Base-by-base conservation (phyloP, 2,888 invertebrate genomes). In the Cataglyphis albicans region DNA sequence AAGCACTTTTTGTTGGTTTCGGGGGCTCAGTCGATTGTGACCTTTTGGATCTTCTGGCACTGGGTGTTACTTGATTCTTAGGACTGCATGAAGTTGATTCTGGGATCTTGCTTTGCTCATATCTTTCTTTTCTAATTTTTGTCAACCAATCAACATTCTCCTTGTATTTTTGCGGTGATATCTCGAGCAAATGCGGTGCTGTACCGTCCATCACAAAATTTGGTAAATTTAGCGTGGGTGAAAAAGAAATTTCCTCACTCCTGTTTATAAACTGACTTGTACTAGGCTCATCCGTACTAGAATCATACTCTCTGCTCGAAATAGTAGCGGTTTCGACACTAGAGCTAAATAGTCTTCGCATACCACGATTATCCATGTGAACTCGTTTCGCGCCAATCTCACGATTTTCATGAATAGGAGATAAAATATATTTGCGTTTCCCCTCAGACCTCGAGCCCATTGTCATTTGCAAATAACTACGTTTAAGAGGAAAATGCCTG, bases 141-240 rank as follows among this genome's bases (percentile, higher is more conserved):
- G 96, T 97, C 67, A 98, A 93, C 98, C 98, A 98, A 93, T 98
- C 96, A 0, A 96, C 95, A 86, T 96, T 96, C 72, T 96, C 96
- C 85, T 96, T 96, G 44, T 95, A 95, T 84, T 96, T 96, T 44
- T 96, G 96, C 0, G 97, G 97, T 0, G 97, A 97, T 95, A 96
- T 96, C 70, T 96, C 95, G 57, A 96, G 95, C 74, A 97, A 93
- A 93, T 98, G 98, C 0, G 98, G 98, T 0, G 98, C 98, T 55
- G 96, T 96, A 0, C 98, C 98, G 89, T 97, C 96, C 18, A 97
- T 88, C 0, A 97, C 97, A 90, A 96, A 98, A 95, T 98, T 97
- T 0, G 98, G 98, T 84, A 98, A 93, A 93, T 97, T 96, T 21
- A 96, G 95, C 0, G 97, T 97, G 0, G 97, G 97, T 1, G 97